These are phyloP conservation scores for Rhadinocentrus ornatus DNA, from an alignment of 2,797 vertebrate species.

Conservation along the genomic window DNA sequence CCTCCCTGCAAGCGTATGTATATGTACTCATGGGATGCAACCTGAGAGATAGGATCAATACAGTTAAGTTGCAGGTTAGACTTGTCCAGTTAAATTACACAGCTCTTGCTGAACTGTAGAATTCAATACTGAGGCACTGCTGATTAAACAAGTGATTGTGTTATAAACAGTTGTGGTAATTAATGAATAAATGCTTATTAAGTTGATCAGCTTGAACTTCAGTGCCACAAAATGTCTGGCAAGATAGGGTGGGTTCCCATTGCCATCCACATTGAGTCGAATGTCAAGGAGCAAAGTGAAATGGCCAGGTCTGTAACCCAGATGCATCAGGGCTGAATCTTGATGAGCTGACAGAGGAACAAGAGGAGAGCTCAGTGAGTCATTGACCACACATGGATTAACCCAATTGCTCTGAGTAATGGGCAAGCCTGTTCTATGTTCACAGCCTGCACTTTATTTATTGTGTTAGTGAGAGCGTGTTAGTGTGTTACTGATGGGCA, in stretches of 20 bases:
- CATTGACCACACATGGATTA: conserved; percentile 64
- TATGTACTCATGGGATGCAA: conserved; percentile 68
- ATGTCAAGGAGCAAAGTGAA: conserved; percentile 28
- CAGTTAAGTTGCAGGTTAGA: conserved; percentile 59
- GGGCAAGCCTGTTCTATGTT: conserved; percentile 46
- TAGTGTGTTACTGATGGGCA: conserved; percentile 8
- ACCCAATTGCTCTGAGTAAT: conserved; percentile 59
- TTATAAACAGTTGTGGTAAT: conserved; percentile 53
- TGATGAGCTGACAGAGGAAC: conserved; percentile 62
- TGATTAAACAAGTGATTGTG: conserved; percentile 60
- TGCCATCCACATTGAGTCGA: conserved; percentile 19
- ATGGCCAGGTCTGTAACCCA: conserved; percentile 47
- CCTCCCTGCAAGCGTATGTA: conserved; percentile 37
- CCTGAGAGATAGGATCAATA: conserved; percentile 71
- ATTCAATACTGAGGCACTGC: conserved; percentile 43
- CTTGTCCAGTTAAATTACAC: conserved; percentile 50
- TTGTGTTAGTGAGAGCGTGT: conserved; percentile 18
- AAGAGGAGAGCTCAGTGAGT: conserved; percentile 63
- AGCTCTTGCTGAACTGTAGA: conserved; percentile 15
- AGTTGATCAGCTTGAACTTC: conserved; percentile 41
- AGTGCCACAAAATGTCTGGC: conserved; percentile 13
- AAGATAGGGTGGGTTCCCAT: background rate
- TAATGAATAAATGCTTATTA: conserved; percentile 63
- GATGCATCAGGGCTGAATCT: conserved; percentile 58
- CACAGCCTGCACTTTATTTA: conserved; percentile 48